Evolutionary conservation across 2,113 vertebrate genomes (phyloP).

Genomic region (Lates calcarifer): DNA sequence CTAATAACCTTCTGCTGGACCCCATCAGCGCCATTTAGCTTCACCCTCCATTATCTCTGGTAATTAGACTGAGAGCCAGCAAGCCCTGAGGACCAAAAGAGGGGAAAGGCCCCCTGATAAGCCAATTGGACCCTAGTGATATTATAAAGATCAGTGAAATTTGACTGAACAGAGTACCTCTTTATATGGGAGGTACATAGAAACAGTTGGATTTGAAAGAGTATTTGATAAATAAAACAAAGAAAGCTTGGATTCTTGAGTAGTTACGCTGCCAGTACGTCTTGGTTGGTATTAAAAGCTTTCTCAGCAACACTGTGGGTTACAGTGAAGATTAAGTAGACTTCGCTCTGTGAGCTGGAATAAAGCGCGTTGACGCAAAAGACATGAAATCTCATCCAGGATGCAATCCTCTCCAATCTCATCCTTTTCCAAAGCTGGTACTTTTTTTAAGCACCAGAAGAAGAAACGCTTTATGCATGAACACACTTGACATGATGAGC

Average conservation of each 20-base stretch:
- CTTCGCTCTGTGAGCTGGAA: slow-evolving; percentile 2
- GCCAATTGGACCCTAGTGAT: slow-evolving; percentile 51
- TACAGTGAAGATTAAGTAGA: slow-evolving; percentile 28
- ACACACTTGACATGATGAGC: slow-evolving; percentile 72
- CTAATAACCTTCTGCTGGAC: slow-evolving; percentile 85
- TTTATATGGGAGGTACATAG: slow-evolving; percentile 1
- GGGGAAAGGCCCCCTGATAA: slow-evolving; percentile 47
- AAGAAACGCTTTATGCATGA: slow-evolving; percentile 59
- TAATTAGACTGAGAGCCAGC: slow-evolving; percentile 80
- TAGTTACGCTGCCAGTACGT: neutral
- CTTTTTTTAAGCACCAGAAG: slow-evolving; percentile 48
- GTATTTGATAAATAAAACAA: neutral
- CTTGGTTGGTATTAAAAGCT: slow-evolving; percentile 9
- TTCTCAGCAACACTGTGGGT: slow-evolving; percentile 15
- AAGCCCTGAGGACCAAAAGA: slow-evolving; percentile 67
- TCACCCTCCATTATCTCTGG: slow-evolving; percentile 83
- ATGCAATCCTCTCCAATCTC: slow-evolving; percentile 46
- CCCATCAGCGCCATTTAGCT: slow-evolving; percentile 80
- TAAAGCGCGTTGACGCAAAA: slow-evolving; percentile 30
- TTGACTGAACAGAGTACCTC: slow-evolving; percentile 26
- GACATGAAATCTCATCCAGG: slow-evolving; percentile 43
- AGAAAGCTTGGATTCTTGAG: neutral
- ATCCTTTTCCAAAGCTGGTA: slow-evolving; percentile 44
- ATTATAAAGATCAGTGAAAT: slow-evolving; percentile 58
- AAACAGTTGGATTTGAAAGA: slow-evolving; percentile 17